Base-by-base conservation (phyloP, 2,888 invertebrate species). In the Scrobipalpa atriplicella region DNA sequence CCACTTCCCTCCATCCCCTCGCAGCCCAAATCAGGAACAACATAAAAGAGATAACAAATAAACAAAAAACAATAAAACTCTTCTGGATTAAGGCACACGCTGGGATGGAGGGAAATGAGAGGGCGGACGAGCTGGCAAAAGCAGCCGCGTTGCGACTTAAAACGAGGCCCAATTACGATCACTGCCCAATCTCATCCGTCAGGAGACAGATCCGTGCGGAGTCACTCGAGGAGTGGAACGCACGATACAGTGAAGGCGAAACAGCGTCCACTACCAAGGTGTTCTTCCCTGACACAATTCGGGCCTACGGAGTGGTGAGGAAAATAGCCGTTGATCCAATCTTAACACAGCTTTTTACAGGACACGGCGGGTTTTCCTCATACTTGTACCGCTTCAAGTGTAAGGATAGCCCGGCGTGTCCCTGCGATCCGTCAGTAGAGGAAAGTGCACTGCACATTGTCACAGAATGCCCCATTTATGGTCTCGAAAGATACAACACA, bases 71-170 rank as follows among this genome's bases (percentile, higher is more conserved):
- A 11, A 2, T 60, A 1, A 13, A 13, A 13, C 16, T 60, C n/a
- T 38, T 38, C 38, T 60, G 60, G 60, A 60, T 60, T 16, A 60
- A 16, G 10, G n/a, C 60, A 5, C 60, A 60, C 38, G 60, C 16
- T n/a, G 60, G 60, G 2, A 2, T 29, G 1, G 39, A 36, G 18
- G 60, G 60, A 5, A 60, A 60, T 38, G 60, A 54, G 29, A 18
- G 38, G 21, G 47, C 62, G 2, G 69, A 72, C 10, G n/a, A 65
- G 11, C 62, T 70, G 0, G 70, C 70, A 0, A 72, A 70, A n/a
- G 10, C 38, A 6, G 72, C 70, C 0, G 69, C 69, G 0, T 10
- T 51, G 18, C 38, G 21, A 0, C 5, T 10, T 5, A 67, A 68
- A 18, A 52, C 19, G 0, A 58, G 10, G 1, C 62, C 64, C 0